phyloP scores from a whole-genome alignment of 2,888 invertebrate genomes.

The Epsilonema sp. region DNA sequence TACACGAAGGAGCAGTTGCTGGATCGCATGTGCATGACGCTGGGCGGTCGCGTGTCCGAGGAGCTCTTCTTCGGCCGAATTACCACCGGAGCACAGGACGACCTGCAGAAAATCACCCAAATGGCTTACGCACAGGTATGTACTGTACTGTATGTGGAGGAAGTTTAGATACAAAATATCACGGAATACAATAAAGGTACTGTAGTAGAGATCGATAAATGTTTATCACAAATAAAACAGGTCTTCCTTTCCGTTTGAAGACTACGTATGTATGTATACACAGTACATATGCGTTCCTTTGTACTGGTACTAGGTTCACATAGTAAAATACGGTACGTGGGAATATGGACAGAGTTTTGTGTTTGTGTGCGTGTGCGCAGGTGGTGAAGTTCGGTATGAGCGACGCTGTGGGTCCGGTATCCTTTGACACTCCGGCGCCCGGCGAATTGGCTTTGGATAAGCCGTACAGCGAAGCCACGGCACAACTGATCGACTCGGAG shows the following conservation, averaged over 20 bases:
- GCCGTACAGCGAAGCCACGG: slow-evolving; percentile 56
- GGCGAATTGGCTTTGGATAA: slow-evolving; percentile 82
- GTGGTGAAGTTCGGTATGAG: slow-evolving; percentile 96
- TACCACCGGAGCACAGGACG: slow-evolving; percentile 96
- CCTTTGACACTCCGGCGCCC: slow-evolving; percentile 76
- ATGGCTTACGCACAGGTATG: slow-evolving; percentile 77
- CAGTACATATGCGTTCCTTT: too few relatives aligned
- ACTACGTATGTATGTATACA: too few relatives aligned
- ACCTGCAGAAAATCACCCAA: slow-evolving; percentile 89
- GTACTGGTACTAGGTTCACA: too few relatives aligned
- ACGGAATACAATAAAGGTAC: slow-evolving; percentile 2
- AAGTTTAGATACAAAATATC: not conserved
- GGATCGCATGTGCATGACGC: slow-evolving; percentile 88
- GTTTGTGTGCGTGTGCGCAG: slow-evolving; percentile 29
- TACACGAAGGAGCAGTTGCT: slow-evolving; percentile 71
- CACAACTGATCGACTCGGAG: slow-evolving; percentile 81
- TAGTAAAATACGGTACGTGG: too few relatives aligned
- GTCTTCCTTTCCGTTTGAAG: too few relatives aligned
- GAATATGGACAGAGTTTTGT: too few relatives aligned
- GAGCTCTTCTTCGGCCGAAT: slow-evolving; percentile 85
- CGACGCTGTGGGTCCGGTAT: slow-evolving; percentile 80
- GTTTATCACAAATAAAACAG: too few relatives aligned
- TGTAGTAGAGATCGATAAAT: too few relatives aligned
- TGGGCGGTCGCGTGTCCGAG: slow-evolving; percentile 92
- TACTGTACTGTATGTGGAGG: not conserved